Base-by-base conservation (phyloP, 1,140 invertebrate genomes). In the Drosophila varians region DNA sequence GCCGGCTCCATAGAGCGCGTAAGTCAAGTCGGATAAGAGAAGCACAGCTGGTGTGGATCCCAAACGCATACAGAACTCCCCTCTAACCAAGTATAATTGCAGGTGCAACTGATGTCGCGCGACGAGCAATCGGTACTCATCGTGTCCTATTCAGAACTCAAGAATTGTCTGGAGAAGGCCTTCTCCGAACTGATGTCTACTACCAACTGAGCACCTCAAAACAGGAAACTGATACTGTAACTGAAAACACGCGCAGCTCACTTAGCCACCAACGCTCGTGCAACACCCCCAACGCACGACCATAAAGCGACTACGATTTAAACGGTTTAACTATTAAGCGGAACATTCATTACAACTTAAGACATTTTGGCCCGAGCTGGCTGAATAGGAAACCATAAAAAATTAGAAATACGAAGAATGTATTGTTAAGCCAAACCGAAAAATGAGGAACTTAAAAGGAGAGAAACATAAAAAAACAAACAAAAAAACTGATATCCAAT, bases 121-220 rank as follows among this genome's bases (percentile, higher is more conserved):
- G 98, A 99, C 92, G 98, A 98, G 91, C 97, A 98, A 91, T 99
- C 97, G 92, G 94, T 99, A 51, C 93, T 99, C 56, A 96, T 99
- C 57, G 97, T 99, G 51, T 96, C 96, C 65, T 99, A 98, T 91
- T 95, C 96, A 23, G 98, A 99, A 92, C 92, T 99, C 70, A 98
- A 98, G 92, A 96, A 97, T 87, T 99, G 97, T 92, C 94, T 99
- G 87, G 97, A 99, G 90, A 95, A 96, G 79, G 96, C 98, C 23
- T 99, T 98, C 92, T 93, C 94, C 42, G 97, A 99, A 91, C 92
- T 98, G 57, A 89, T 95, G 66, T 92, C 93, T 65, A 92, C 94
- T 60, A 89, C 86, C 62, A 84, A 89, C 62, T 90, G 78, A 90
- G 56, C 73, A 65, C 9, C 38, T 42, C 48, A 42, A 31, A 31